Percentiles rank a stretch among this genome's conserved stretches.
Evolutionary conservation across 2,888 invertebrate genomes (phyloP).

Genomic region (Hyposoter didymator): DNA sequence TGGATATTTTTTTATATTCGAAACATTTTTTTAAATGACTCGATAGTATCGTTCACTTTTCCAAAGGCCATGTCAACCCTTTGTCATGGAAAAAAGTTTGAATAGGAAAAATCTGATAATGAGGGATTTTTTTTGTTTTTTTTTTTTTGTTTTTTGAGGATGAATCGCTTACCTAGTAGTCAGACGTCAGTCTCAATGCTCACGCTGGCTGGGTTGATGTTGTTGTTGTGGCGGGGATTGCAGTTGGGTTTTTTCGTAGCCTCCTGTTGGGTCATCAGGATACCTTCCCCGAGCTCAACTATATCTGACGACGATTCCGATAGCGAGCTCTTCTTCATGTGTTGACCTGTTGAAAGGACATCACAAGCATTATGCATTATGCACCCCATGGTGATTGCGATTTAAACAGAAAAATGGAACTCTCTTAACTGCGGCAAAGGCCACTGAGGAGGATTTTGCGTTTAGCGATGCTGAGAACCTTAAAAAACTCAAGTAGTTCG

Average conservation of each 20-base stretch:
- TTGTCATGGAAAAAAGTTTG: not conserved
- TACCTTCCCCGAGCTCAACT: constrained; percentile 96
- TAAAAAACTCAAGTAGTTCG: not conserved
- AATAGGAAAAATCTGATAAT: not conserved
- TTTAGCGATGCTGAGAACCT: not conserved
- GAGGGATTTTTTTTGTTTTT: not conserved
- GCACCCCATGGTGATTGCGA: not conserved
- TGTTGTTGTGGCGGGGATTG: constrained; percentile 91
- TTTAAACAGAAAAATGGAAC: not conserved
- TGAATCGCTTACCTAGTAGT: constrained; percentile 90
- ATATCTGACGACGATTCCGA: constrained; percentile 96
- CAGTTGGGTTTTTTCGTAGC: constrained; percentile 89
- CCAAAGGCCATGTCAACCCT: too few relatives aligned
- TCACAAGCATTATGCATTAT: constrained; percentile 7
- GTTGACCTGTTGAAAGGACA: constrained; percentile 88
- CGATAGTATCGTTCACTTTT: not conserved
- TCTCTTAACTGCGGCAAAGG: not conserved
- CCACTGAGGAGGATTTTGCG: not conserved
- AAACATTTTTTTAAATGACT: not conserved
- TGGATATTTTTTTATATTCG: not conserved
- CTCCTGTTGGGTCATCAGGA: constrained; percentile 88
- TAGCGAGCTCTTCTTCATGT: constrained; percentile 94
- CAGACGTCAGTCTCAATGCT: constrained; percentile 98
- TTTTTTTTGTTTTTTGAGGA: constrained; percentile 1
- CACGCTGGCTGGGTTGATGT: constrained; percentile 90